Evolutionary conservation across 1,140 invertebrate genomes (phyloP).

Genomic region (Melitaea cinxia): DNA sequence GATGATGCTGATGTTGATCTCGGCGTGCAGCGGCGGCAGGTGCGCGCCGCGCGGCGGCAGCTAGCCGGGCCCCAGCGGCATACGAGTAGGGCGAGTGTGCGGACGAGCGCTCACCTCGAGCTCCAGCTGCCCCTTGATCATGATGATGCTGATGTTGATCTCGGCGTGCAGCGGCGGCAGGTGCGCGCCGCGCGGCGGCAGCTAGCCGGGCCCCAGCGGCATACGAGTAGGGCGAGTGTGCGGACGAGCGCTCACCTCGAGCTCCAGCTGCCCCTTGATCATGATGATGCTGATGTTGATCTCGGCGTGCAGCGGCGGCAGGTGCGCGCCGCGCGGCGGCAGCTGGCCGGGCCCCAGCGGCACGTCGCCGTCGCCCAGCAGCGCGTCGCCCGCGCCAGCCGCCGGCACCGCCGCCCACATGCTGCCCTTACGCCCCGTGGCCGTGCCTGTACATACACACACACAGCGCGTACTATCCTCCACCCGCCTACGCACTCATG

Average conservation of each 20-base stretch:
- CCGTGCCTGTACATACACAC: constrained; percentile 56
- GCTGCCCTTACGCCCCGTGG: constrained; percentile 80
- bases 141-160: constrained; percentile 92
- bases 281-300: constrained; percentile 93
- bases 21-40: too few species aligned
- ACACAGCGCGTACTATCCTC: constrained; percentile 46
- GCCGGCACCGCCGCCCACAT: constrained; percentile 78
- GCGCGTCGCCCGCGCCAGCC: constrained; percentile 59
- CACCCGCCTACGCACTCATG: constrained; percentile 20
- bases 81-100: too few species aligned
- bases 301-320: constrained; percentile 87
- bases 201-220: constrained; percentile 89
- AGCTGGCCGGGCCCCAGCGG: constrained; percentile 90
- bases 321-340: constrained; percentile 86
- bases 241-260: too few species aligned
- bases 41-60: too few species aligned
- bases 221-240: too few species aligned
- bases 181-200: constrained; percentile 88
- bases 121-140: constrained; percentile 95
- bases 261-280: constrained; percentile 94
- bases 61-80: too few species aligned
- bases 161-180: constrained; percentile 87
- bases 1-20: too few species aligned
- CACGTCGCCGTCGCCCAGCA: constrained; percentile 65
- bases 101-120: too few species aligned